Evolutionary conservation across 1,140 invertebrate genomes (phyloP).

Genomic region (Amyelois transitella): DNA sequence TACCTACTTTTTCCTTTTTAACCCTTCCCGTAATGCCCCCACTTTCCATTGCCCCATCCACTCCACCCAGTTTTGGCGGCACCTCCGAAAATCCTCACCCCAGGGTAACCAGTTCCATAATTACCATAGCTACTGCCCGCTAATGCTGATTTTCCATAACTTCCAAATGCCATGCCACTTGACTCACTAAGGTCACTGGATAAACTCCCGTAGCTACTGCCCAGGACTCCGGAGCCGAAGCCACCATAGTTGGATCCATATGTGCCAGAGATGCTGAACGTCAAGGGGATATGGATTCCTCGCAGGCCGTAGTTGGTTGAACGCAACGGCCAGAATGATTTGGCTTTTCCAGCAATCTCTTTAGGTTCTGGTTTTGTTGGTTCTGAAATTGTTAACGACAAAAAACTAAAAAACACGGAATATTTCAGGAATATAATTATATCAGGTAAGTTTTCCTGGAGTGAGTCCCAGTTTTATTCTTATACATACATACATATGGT

Average conservation of each 20-base stretch:
- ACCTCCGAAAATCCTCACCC: slow-evolving; percentile 37
- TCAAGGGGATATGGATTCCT: slow-evolving; percentile 48
- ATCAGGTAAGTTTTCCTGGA: too few species aligned
- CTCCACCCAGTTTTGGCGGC: slow-evolving; percentile 38
- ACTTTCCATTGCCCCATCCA: slow-evolving; percentile 65
- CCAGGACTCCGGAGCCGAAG: slow-evolving; percentile 25
- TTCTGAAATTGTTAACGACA: background rate
- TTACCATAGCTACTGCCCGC: slow-evolving; percentile 42
- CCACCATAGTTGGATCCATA: slow-evolving; percentile 32
- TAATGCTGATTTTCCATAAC: slow-evolving; percentile 29
- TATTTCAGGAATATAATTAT: too few species aligned
- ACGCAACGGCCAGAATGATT: slow-evolving; percentile 52
- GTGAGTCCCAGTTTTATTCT: too few species aligned
- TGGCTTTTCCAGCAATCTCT: slow-evolving; percentile 25
- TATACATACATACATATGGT: too few species aligned
- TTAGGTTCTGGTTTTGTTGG: slow-evolving; percentile 15
- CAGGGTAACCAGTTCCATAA: slow-evolving; percentile 23
- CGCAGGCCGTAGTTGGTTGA: slow-evolving; percentile 20
- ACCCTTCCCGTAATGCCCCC: slow-evolving; percentile 66
- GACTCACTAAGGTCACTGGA: slow-evolving; percentile 10
- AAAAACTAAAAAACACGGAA: too few species aligned
- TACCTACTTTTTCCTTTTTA: slow-evolving; percentile 16
- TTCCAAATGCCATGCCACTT: slow-evolving; percentile 3
- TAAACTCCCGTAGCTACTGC: slow-evolving; percentile 36
- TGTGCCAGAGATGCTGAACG: slow-evolving; percentile 46